phyloP scores from a whole-genome alignment of 2,113 vertebrate genomes.

The Nothocercus nigrocapillus region DNA sequence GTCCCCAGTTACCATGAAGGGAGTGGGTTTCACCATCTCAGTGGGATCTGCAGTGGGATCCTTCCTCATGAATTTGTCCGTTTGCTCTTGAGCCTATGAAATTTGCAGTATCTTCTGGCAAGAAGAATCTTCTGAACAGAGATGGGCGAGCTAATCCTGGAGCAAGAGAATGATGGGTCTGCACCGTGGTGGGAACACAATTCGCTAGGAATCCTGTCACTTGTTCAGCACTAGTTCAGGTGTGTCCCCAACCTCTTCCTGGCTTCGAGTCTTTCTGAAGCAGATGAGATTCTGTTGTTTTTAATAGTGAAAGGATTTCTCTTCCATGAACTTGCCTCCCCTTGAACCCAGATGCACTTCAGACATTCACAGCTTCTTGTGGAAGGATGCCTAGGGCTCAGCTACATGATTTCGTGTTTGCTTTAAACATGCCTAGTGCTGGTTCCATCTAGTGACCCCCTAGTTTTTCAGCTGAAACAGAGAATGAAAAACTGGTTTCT shows the following conservation, averaged over 20 bases:
- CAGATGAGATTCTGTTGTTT: not conserved
- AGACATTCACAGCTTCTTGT: not conserved
- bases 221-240: not conserved
- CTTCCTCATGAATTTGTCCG: not conserved
- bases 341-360: not conserved
- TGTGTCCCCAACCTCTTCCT: not conserved
- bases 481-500: not conserved
- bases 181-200: not conserved
- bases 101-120: not conserved
- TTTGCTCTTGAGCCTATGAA: not conserved
- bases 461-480: not conserved
- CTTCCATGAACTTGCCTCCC: not conserved
- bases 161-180: rapidly evolving
- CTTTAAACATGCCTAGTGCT: not conserved
- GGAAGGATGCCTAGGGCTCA: not conserved
- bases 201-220: not conserved
- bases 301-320: not conserved
- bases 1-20: no score
- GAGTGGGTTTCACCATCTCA: no score
- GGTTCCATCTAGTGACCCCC: not conserved
- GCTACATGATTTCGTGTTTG: not conserved
- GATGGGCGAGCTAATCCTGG: not conserved
- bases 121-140: not conserved
- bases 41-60: not conserved
- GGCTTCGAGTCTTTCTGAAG: not conserved